Base-by-base conservation (phyloP, 2,113 vertebrate genomes). In the Calonectris borealis region DNA sequence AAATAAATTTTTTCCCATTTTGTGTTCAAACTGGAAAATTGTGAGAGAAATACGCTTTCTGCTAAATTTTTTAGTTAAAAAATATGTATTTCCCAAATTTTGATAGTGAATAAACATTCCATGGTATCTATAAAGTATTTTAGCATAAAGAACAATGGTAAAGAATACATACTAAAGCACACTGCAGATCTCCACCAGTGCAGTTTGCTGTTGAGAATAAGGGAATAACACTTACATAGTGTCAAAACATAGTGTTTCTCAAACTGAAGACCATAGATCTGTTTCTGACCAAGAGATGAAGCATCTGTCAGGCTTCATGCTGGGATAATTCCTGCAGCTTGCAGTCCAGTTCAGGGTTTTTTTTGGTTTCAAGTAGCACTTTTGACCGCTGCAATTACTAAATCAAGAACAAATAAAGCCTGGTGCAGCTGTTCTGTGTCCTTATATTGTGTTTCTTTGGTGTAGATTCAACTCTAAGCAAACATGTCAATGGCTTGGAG, bases 281-380 rank as follows among this genome's bases (percentile, higher is more conserved):
- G 25, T 52, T 94, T 83, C 88, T 93, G 86, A 96, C 65, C 80
- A 76, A 77, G 62, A 38, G 34, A 92, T 26, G 69, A 91, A 89
- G 24, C 65, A 44, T 76, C 73, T 92, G 57, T 58, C 83, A 86
- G 49, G 65, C 16, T 86, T 88, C 76, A 46, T 72, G 69, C 69
- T 89, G 54, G 27, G 86, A 49, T 72, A 90, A 90, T 86, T 84
- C 44, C 65, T 69, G 65, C 11, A 88, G 16, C 57, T 89, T 7
- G 1, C 11, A 34, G 25, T 64, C 52, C 52, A 78, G 24, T 54
- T 90, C 64, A 49, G 46, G 16, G 3, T 3, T 69, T 83, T 83
- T 72, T 78, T 58, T 71, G 3, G 36, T 88, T 95, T 93, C 40
- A 81, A 88, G 69, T 65, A 71, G 19, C 44, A 93, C 55, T 94